Conservation (phyloP, 1,140 invertebrate species). For the Saccostrea echinata region DNA sequence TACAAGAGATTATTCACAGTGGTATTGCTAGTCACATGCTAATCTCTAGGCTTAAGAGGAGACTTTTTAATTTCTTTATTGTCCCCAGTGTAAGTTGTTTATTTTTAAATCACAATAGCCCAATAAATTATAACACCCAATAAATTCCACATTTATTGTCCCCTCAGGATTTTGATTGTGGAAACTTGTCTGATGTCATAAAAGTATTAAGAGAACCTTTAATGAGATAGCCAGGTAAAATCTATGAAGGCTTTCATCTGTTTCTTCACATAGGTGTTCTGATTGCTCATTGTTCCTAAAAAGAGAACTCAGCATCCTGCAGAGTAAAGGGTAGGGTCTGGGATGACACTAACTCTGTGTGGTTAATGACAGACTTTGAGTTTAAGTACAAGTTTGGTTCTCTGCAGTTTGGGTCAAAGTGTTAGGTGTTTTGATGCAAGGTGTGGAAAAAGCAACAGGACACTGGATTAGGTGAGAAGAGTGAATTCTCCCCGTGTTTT, state of each 20-base stretch:
- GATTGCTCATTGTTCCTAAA: conserved; percentile 23
- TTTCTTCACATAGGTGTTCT: conserved; percentile 16
- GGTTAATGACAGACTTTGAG: not conserved
- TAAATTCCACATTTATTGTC: conserved; percentile 35
- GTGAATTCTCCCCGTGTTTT: not conserved
- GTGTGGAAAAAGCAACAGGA: conserved; percentile 36
- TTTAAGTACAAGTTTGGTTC: not conserved
- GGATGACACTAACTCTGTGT: not conserved
- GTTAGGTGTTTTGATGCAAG: conserved; percentile 38
- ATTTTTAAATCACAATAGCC: conserved; percentile 29
- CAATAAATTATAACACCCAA: conserved; percentile 24
- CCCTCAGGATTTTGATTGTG: not conserved
- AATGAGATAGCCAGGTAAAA: conserved; percentile 14
- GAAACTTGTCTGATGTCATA: conserved; percentile 22
- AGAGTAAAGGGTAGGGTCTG: not conserved
- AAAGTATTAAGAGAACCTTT: conserved; percentile 28
- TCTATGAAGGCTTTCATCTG: not conserved
- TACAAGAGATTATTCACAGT: not conserved
- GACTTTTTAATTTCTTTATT: conserved; percentile 40
- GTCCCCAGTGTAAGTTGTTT: conserved; percentile 29
- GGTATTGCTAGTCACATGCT: conserved; percentile 20
- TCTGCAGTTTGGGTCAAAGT: conserved; percentile 1
- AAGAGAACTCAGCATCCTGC: not conserved
- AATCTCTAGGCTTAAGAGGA: not conserved
- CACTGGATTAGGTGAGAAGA: conserved; percentile 27